A percentile compares a stretch with the other conserved stretches of the same genome.
Evolutionary conservation across 1,140 invertebrate species (phyloP).

Genomic region (Drosophila ficusphila): DNA sequence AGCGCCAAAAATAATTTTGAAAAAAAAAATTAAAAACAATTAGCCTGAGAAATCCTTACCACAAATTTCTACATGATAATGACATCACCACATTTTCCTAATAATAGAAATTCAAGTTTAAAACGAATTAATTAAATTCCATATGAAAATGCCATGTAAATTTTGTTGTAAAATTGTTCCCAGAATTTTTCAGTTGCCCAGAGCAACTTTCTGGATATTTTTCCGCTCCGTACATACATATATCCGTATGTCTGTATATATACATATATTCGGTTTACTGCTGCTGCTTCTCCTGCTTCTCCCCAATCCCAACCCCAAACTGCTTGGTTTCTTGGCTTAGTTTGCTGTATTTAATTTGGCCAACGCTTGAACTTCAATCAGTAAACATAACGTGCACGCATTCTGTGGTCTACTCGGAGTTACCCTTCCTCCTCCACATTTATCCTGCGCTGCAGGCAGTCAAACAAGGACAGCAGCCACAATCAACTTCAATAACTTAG

Average conservation of each 20-base stretch:
- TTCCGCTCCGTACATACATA: background rate
- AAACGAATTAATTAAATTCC: background rate
- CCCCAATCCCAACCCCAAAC: too few relatives aligned
- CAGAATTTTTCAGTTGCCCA: background rate
- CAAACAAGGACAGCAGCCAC: constrained; percentile 46
- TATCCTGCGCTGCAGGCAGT: constrained; percentile 34
- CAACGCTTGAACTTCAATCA: constrained; percentile 68
- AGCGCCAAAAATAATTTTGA: too few relatives aligned
- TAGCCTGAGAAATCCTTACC: too few relatives aligned
- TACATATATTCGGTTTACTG: background rate
- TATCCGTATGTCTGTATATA: background rate
- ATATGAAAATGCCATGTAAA: background rate
- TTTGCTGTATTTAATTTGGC: constrained; percentile 67
- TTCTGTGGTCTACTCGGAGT: constrained; percentile 35
- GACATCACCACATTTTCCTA: background rate
- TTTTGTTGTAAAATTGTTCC: background rate
- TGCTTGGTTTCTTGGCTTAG: background rate
- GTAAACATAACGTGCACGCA: constrained; percentile 64
- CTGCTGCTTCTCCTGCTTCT: background rate
- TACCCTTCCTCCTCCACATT: background rate
- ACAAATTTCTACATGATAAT: too few relatives aligned
- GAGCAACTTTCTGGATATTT: background rate
- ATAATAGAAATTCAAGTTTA: background rate
- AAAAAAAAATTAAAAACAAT: too few relatives aligned
- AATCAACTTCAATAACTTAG: constrained; percentile 70